phyloP scores from a whole-genome alignment of 1,140 invertebrate species.

The Portunus trituberculatus region DNA sequence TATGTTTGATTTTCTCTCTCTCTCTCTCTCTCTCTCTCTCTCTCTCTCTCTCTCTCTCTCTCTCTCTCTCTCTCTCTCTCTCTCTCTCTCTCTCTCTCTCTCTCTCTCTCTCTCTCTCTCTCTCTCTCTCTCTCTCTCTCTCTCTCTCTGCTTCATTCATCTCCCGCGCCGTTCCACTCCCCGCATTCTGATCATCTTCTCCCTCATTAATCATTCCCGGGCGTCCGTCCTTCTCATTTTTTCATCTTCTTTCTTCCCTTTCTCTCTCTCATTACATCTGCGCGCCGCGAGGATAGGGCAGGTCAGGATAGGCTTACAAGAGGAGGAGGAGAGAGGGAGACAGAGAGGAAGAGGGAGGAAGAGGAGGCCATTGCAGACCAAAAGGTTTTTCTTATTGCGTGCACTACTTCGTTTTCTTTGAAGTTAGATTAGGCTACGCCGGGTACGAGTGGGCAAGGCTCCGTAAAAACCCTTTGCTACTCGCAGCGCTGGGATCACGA shows the following conservation, averaged over 20 bases:
- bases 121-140: background rate
- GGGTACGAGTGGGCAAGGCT: background rate
- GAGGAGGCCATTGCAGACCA: background rate
- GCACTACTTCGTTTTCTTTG: background rate
- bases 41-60: constrained; percentile 3
- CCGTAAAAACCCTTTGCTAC: background rate
- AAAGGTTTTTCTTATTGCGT: background rate
- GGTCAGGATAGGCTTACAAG: background rate
- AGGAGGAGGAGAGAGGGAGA: background rate
- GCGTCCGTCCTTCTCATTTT: background rate
- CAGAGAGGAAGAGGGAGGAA: background rate
- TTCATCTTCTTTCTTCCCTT: background rate
- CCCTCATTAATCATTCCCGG: background rate
- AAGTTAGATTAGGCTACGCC: background rate
- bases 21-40: constrained; percentile 30
- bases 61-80: constrained; percentile 24
- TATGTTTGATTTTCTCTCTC: background rate
- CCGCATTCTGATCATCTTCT: background rate
- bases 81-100: constrained; percentile 13
- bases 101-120: background rate
- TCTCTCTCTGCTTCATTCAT: background rate
- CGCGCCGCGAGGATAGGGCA: background rate
- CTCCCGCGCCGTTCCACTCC: background rate
- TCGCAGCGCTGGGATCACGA: background rate
- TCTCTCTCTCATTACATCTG: background rate